phyloP scores from a whole-genome alignment of 2,888 invertebrate species.

The Phlogophora meticulosa region DNA sequence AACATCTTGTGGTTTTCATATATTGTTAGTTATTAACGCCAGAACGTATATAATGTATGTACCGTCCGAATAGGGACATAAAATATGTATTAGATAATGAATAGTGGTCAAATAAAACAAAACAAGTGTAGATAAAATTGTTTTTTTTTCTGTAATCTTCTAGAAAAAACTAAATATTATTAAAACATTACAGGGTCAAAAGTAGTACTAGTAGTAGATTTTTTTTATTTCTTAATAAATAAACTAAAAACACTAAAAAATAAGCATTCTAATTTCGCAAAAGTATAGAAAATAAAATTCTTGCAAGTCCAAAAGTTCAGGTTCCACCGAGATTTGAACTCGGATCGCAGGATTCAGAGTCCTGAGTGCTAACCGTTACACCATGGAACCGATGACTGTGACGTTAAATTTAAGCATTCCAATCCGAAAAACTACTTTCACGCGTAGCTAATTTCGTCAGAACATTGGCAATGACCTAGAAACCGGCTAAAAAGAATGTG shows the following conservation, averaged over 20 bases:
- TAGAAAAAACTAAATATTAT: neutral
- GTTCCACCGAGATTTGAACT: constrained; percentile 95
- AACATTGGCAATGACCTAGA: constrained; percentile 46
- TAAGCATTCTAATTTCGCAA: no score
- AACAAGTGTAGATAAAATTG: neutral
- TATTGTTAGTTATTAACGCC: no score
- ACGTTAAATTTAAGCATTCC: fast-evolving
- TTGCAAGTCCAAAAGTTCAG: constrained; percentile 74
- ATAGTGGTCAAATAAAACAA: neutral
- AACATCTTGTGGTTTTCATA: no score
- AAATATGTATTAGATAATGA: neutral
- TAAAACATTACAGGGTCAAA: neutral
- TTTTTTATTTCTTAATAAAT: neutral
- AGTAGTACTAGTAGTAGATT: neutral
- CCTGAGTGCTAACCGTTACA: constrained; percentile 95
- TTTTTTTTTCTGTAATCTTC: neutral
- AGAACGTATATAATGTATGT: neutral
- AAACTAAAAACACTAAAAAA: neutral
- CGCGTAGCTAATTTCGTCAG: constrained; percentile 36
- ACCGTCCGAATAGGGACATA: no score
- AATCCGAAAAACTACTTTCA: constrained; percentile 48
- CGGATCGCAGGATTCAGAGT: constrained; percentile 96
- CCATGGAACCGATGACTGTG: constrained; percentile 82
- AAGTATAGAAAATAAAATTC: neutral
- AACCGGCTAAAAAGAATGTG: constrained; percentile 36